These are phyloP conservation scores for Drosophila kepulauana DNA, from an alignment of 1,140 invertebrate genomes.

Conservation along the genomic window DNA sequence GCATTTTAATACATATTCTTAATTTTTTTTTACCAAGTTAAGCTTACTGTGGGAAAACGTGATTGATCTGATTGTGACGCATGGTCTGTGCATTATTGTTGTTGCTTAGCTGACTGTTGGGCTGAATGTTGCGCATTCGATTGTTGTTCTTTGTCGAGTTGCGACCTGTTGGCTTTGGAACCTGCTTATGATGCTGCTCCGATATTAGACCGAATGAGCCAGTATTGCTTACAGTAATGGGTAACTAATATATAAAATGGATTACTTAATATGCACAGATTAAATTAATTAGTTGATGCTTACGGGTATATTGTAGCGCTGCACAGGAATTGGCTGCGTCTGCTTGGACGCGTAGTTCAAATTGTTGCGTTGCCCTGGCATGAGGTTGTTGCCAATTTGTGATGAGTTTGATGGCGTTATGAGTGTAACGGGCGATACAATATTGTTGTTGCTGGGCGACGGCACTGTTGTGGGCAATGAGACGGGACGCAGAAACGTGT, in stretches of 20 bases:
- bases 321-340: conserved; percentile 41
- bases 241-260: conserved; percentile 37
- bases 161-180: conserved; percentile 52
- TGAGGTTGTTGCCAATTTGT: conserved; percentile 44
- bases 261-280: background rate
- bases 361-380: conserved; percentile 46
- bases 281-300: conserved; percentile 7
- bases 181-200: conserved; percentile 59
- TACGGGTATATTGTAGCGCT: conserved; percentile 67
- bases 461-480: conserved; percentile 54
- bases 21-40: background rate
- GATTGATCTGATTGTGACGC: conserved; percentile 56
- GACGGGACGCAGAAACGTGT: conserved; percentile 60
- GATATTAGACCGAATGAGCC: conserved; percentile 41
- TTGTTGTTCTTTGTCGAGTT: conserved; percentile 38
- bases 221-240: conserved; percentile 56
- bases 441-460: conserved; percentile 28
- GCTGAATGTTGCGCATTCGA: conserved; percentile 22
- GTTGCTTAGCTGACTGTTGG: conserved; percentile 30
- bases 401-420: conserved; percentile 38
- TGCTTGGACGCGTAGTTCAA: conserved; percentile 41
- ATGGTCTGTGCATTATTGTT: conserved; percentile 46
- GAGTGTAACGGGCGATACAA: conserved; percentile 33
- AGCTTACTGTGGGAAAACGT: conserved; percentile 60
- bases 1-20: background rate